Percentiles rank a stretch among this genome's conserved stretches.
These are phyloP conservation scores for Garrulus glandarius DNA, from an alignment of 2,797 vertebrate genomes.

Conservation along the genomic window DNA sequence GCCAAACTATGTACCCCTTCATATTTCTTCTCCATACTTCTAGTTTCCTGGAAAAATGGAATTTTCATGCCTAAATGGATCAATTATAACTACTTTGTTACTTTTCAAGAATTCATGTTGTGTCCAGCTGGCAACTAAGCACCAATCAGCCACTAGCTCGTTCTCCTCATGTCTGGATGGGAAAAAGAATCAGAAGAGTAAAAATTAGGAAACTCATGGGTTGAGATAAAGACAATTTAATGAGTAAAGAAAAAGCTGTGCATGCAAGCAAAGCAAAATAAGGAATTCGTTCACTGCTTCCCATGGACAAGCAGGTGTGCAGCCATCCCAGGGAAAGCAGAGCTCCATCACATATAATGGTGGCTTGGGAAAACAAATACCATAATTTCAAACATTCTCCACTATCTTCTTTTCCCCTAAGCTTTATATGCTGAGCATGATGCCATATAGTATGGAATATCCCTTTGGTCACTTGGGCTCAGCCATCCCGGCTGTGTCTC, in stretches of 20 bases:
- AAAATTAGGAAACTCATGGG: not conserved
- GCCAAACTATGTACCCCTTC: not conserved
- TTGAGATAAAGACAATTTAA: not conserved
- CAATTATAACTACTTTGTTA: not conserved
- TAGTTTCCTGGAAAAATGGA: not conserved
- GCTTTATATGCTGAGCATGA: not conserved
- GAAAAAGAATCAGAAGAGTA: not conserved
- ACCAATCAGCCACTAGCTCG: not conserved
- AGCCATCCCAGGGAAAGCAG: not conserved
- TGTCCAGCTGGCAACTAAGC: not conserved
- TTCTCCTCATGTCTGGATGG: not conserved
- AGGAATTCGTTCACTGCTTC: not conserved
- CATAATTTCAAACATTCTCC: not conserved
- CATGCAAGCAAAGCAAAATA: not conserved
- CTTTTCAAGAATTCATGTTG: not conserved
- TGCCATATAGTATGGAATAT: not conserved
- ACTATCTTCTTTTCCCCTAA: not conserved
- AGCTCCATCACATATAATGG: not conserved
- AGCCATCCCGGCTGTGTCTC: not conserved
- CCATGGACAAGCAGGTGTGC: not conserved
- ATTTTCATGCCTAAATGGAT: not conserved
- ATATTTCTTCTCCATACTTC: not conserved
- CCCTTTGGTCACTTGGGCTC: not conserved
- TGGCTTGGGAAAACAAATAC: not conserved
- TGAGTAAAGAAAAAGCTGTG: not conserved